Evolutionary conservation across 1,140 invertebrate genomes (phyloP).

Genomic region (Phymastichus coffea): DNA sequence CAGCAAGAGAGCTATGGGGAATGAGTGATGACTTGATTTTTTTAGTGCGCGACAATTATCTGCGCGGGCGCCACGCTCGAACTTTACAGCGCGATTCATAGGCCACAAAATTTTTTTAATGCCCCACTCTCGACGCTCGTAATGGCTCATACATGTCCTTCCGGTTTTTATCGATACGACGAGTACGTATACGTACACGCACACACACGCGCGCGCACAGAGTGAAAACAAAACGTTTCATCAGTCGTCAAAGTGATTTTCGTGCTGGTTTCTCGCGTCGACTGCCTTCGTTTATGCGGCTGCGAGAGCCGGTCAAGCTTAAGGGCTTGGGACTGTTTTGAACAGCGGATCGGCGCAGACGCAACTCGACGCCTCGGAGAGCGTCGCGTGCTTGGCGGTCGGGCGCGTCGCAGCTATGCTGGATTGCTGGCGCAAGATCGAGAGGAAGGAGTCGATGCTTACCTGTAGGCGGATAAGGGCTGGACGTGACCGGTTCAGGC

Average conservation of each 20-base stretch:
- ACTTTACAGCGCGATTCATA: conserved; percentile 26
- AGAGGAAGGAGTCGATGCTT: conserved; percentile 49
- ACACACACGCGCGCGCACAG: no score
- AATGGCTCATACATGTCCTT: conserved; percentile 28
- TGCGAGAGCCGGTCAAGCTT: no score
- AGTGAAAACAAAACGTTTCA: conserved; percentile 27
- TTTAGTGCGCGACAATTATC: conserved; percentile 28
- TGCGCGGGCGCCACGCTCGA: neutral
- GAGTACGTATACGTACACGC: neutral
- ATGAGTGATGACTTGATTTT: conserved; percentile 44
- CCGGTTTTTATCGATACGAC: conserved; percentile 27
- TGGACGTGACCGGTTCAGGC: conserved; percentile 73
- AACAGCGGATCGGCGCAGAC: no score
- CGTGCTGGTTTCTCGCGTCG: neutral
- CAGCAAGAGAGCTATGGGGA: conserved; percentile 20
- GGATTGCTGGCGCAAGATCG: neutral
- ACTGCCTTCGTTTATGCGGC: no score
- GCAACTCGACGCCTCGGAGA: no score
- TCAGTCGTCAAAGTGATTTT: conserved; percentile 16
- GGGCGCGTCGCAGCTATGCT: neutral
- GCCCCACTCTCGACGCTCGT: neutral
- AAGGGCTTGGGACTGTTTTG: no score
- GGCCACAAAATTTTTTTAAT: conserved; percentile 26
- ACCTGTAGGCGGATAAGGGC: conserved; percentile 79
- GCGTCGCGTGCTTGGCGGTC: no score